phyloP scores from a whole-genome alignment of 2,797 vertebrate genomes.

The Oreochromis mossambicus region DNA sequence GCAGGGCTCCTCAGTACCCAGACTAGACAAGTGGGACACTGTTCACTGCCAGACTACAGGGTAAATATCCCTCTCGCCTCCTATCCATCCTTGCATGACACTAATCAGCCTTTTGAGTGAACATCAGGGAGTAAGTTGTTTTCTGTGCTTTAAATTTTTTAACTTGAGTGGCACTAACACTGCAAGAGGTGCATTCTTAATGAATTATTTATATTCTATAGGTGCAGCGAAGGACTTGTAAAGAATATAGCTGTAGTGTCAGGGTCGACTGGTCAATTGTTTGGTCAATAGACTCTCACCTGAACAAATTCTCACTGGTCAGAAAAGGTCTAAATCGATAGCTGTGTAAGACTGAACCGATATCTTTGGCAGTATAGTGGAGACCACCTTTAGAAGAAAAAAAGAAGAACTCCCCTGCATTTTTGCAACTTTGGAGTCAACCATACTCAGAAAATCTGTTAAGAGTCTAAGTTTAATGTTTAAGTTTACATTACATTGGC shows the following conservation, averaged over 20 bases:
- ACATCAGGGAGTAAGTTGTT: neutral
- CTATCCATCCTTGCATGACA: neutral
- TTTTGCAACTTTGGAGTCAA: neutral
- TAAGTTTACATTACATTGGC: neutral
- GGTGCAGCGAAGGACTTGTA: neutral
- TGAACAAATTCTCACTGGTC: neutral
- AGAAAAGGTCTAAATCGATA: neutral
- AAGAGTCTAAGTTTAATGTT: neutral
- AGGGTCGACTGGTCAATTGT: neutral
- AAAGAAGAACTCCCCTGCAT: neutral
- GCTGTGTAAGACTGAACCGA: neutral
- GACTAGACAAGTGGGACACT: neutral
- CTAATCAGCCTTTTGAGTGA: neutral
- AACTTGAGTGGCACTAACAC: neutral
- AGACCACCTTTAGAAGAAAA: neutral
- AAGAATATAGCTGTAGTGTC: neutral
- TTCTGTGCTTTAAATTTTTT: neutral
- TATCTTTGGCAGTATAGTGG: neutral
- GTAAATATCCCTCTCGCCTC: neutral
- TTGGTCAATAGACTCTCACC: neutral
- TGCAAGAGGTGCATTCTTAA: neutral
- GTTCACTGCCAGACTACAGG: conserved; percentile 8
- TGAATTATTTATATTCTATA: neutral
- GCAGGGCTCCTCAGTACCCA: conserved; percentile 15
- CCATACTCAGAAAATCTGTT: neutral